Base-by-base conservation (phyloP, 2,888 invertebrate species). In the Pheosia tremula region DNA sequence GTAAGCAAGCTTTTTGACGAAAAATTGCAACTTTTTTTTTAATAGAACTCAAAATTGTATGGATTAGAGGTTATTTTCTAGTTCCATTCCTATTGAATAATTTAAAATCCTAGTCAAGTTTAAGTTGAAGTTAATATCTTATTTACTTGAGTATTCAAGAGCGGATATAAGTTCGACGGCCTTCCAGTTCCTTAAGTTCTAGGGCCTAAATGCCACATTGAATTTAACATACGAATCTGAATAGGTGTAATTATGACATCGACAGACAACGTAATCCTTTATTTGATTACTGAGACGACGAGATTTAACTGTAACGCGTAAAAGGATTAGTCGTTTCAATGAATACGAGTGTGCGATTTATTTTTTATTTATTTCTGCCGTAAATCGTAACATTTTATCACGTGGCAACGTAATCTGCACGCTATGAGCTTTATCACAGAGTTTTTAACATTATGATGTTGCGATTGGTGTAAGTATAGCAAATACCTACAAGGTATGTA, bases 301-400 rank as follows among this genome's bases (percentile, higher is more conserved):
- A 24, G 43, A 38, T 39, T 54, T 54, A 45, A 43, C 24, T 36
- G 56, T 45, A 36, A 45, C 13, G 56, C 10, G n/a, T 24, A 5
- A 41, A 56, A 0, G 36, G 43, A 56, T 56, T 56, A 36, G 11
- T 5, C 36, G 56, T 45, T 24, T 11, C 56, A 45, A 57, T 49
- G 50, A 50, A 60, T 61, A 57, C 43, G 50, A 50, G 59, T 61
- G 62, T 65, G 11, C 41, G 56, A 56, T 56, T 45, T 36, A 36
- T 56, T 56, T 24, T 45, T 56, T 56, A 43, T 56, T 36, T 45
- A 56, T 36, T n/a, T 56, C 43, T 54, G 54, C 4, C 11, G 54
- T 54, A 24, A 47, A 10, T 13, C n/a, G 50, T 24, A 24, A 50
- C 7, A 1, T 13, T 13, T 6, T 50, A 24, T 24, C 1, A 24